phyloP scores from a whole-genome alignment of 92 coral and sea anemone genomes.

The Parazoanthus atlanticus region DNA sequence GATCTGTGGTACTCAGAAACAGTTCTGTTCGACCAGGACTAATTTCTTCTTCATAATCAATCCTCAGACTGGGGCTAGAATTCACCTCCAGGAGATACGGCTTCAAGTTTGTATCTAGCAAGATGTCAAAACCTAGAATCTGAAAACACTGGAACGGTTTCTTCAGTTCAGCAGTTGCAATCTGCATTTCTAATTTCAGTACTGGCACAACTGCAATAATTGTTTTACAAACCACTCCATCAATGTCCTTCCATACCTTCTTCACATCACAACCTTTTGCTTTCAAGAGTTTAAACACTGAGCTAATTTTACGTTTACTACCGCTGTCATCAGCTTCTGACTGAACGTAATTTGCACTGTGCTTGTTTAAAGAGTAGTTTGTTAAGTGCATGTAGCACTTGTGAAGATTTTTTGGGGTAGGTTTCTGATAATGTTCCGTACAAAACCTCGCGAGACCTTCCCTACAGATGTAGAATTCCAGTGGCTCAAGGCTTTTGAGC shows the following conservation, averaged over 20 bases:
- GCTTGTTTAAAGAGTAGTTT: slow-evolving; percentile 82
- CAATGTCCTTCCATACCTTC: slow-evolving; percentile 75
- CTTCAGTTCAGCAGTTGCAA: slow-evolving; percentile 65
- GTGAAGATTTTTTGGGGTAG: slow-evolving; percentile 74
- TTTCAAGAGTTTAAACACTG: slow-evolving; percentile 75
- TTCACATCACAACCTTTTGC: slow-evolving; percentile 65
- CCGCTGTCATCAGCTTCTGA: slow-evolving; percentile 81
- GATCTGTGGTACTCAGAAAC: slow-evolving; percentile 79
- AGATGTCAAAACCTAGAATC: slow-evolving; percentile 84
- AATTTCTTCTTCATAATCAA: slow-evolving; percentile 82
- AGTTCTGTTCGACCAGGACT: slow-evolving; percentile 69
- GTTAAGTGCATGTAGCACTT: slow-evolving; percentile 84
- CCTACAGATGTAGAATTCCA: slow-evolving; percentile 79
- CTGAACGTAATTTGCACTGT: slow-evolving; percentile 76
- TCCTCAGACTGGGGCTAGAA: slow-evolving; percentile 81
- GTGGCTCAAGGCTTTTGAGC: slow-evolving; percentile 76
- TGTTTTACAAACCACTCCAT: slow-evolving; percentile 72
- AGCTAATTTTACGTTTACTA: slow-evolving; percentile 83
- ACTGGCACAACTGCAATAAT: slow-evolving; percentile 79
- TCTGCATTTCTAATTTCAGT: slow-evolving; percentile 67
- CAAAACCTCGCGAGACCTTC: slow-evolving; percentile 92
- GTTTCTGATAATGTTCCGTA: slow-evolving; percentile 76
- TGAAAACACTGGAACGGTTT: slow-evolving; percentile 73
- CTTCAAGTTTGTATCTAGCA: slow-evolving; percentile 64
- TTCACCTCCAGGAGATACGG: slow-evolving; percentile 81